phyloP scores from a whole-genome alignment of 1,140 invertebrate genomes.

The Bombyx mandarina region DNA sequence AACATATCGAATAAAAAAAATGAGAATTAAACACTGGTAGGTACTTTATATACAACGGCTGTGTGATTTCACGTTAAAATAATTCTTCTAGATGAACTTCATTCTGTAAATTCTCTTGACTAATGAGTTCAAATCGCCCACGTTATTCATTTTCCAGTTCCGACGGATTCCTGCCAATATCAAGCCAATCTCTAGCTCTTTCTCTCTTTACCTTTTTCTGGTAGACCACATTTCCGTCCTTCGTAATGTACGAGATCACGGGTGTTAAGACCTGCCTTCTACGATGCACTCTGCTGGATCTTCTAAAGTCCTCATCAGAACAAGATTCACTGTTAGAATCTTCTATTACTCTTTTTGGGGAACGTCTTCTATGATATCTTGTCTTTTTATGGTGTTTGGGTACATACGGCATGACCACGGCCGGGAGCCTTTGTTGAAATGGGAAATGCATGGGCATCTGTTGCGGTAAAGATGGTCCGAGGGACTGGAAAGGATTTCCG shows the following conservation, averaged over 20 bases:
- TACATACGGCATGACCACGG: constrained; percentile 41
- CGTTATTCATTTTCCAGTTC: no score
- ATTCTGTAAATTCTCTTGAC: no score
- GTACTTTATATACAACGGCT: no score
- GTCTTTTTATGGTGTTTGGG: constrained; percentile 20
- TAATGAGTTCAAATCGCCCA: no score
- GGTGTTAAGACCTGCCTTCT: constrained; percentile 26
- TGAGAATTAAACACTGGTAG: no score
- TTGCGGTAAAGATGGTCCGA: constrained; percentile 7
- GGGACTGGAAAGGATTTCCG: constrained; percentile 7
- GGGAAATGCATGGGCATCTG: constrained; percentile 20
- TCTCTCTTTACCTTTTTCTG: constrained; percentile 52
- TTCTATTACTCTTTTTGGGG: constrained; percentile 3
- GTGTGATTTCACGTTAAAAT: no score
- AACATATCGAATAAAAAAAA: no score
- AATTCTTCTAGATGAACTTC: no score
- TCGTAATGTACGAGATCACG: constrained; percentile 38
- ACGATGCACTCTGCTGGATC: no score
- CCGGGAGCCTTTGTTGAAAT: constrained; percentile 28
- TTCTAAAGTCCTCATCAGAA: no score
- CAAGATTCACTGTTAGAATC: no score
- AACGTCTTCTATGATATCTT: constrained; percentile 19
- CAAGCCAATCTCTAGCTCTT: constrained; percentile 43
- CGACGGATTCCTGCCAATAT: constrained; percentile 17
- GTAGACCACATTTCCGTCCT: constrained; percentile 45